Percentiles rank a stretch among this genome's conserved stretches.
Evolutionary conservation across 2,888 invertebrate genomes (phyloP).

Genomic region (Myopa testacea): DNA sequence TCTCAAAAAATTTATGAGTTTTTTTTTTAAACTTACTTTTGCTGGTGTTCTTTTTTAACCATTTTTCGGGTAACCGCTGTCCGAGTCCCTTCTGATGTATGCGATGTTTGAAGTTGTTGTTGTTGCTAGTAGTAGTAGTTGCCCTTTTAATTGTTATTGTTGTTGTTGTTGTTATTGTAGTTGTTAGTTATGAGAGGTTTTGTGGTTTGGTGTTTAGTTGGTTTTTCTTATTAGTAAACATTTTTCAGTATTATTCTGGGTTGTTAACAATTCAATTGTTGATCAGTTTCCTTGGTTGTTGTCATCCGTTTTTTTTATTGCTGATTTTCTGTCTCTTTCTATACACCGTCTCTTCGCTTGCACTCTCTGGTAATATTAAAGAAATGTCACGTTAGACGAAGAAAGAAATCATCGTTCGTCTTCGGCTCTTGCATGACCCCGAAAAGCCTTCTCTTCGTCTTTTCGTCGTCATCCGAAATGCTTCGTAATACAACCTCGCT

Average conservation of each 20-base stretch:
- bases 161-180: neutral
- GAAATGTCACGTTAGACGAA: neutral
- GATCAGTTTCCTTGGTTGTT: too few relatives aligned
- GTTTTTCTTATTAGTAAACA: too few relatives aligned
- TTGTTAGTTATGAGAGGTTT: neutral
- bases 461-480: slow-evolving; percentile 16
- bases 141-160: too few relatives aligned
- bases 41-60: neutral
- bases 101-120: neutral
- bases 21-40: neutral
- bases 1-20: slow-evolving; percentile 40
- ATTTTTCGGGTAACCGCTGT: too few relatives aligned
- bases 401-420: neutral
- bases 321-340: neutral
- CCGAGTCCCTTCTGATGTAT: neutral
- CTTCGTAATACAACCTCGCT: slow-evolving; percentile 52
- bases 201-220: too few relatives aligned
- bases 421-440: slow-evolving; percentile 25
- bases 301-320: neutral
- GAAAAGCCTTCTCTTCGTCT: slow-evolving; percentile 52
- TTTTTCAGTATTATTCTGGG: too few relatives aligned
- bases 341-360: neutral
- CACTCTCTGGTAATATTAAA: neutral
- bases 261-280: too few relatives aligned
- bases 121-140: neutral